Evolutionary conservation across 2,797 vertebrate genomes (phyloP).

Genomic region (Diceros bicornis): DNA sequence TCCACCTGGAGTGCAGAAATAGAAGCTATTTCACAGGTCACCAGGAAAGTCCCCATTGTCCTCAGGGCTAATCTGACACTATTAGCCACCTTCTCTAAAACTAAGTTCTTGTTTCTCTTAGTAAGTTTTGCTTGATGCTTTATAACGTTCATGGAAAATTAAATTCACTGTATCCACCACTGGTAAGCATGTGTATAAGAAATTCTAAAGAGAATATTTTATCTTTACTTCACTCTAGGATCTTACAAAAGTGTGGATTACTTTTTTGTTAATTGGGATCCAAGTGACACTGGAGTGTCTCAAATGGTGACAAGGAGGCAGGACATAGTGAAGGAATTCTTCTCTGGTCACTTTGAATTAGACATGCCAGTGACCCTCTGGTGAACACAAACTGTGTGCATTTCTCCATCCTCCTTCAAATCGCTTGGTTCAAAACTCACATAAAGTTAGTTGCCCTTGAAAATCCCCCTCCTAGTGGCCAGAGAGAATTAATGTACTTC

Average conservation of each 20-base stretch:
- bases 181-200: neutral
- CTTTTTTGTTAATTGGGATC: neutral
- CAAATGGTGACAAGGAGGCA: neutral
- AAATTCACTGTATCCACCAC: neutral
- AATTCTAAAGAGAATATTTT: neutral
- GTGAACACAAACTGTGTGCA: neutral
- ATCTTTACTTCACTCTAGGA: neutral
- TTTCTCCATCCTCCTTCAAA: neutral
- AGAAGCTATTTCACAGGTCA: neutral
- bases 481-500: slow-evolving; percentile 14
- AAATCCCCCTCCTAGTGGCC: neutral
- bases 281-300: neutral
- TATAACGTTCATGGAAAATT: slow-evolving; percentile 2
- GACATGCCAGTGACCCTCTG: neutral
- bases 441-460: slow-evolving; percentile 30
- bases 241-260: neutral
- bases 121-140: neutral
- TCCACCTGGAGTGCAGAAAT: neutral
- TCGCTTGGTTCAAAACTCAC: slow-evolving; percentile 9
- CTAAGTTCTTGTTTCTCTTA: slow-evolving; percentile 25
- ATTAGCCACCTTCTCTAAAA: slow-evolving; percentile 15
- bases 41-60: neutral
- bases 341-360: neutral
- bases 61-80: slow-evolving; percentile 11
- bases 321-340: neutral